Conservation (phyloP, 2,888 invertebrate species). For the Temnothorax rugatulus region DNA sequence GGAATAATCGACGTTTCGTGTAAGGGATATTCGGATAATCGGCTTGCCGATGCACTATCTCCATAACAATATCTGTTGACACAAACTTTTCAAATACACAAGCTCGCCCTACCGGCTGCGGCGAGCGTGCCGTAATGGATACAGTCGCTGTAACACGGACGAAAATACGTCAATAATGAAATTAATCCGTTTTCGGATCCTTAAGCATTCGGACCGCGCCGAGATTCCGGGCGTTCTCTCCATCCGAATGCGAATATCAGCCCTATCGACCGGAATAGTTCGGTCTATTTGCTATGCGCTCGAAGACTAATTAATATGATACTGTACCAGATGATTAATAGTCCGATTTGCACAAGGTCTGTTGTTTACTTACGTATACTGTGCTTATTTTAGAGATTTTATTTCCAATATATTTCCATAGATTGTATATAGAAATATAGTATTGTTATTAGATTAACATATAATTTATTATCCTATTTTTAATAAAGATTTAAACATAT, state of each 20-base stretch:
- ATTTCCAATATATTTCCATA: neutral
- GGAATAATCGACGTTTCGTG: conserved; percentile 77
- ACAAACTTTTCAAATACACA: conserved; percentile 63
- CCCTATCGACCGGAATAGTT: neutral
- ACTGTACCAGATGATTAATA: conserved; percentile 8
- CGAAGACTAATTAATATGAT: conserved; percentile 25
- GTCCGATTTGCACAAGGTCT: neutral
- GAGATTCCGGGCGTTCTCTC: neutral
- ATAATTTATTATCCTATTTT: neutral
- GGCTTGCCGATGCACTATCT: conserved; percentile 65
- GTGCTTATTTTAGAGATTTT: neutral
- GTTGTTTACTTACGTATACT: neutral
- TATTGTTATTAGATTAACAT: neutral
- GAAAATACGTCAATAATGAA: conserved; percentile 63
- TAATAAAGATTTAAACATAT: conserved; percentile 17
- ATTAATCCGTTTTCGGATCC: conserved; percentile 64
- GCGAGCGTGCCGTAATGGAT: neutral
- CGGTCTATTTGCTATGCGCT: neutral
- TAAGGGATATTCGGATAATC: conserved; percentile 74
- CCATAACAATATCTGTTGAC: conserved; percentile 69
- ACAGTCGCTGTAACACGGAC: conserved; percentile 5
- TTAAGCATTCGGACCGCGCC: neutral
- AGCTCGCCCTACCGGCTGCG: no score
- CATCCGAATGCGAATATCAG: neutral
- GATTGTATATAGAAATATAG: neutral